Evolutionary conservation across 2,888 invertebrate genomes (phyloP), one percentile per base, ranked within the genome.

Genomic region (Seira ritae): DNA sequence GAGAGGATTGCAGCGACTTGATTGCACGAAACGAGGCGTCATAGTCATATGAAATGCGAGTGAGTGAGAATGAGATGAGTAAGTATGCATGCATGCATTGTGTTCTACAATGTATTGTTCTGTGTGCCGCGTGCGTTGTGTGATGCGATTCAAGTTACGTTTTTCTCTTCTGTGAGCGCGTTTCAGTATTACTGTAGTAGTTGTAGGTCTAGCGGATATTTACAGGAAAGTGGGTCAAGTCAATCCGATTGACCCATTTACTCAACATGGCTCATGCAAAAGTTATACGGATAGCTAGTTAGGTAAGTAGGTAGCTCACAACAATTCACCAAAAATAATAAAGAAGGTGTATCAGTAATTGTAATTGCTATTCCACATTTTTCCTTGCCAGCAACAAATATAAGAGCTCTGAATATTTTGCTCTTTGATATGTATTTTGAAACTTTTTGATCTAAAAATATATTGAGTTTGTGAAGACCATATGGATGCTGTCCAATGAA

Each of bases 1-100:
- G n/a, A n/a, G n/a, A n/a, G n/a, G n/a, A n/a, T 92, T 99, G 55
- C 55, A 55, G 15, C 17, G n/a, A 55, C 55, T 55, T 55, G 55
- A 55, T 55, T 17, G 55, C 3, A 55, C 55, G 17, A 55, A 55
- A 12, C 31, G 31, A 31, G 8, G 55, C 55, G n/a, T 31, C 31
- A 55, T 55, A 17, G n/a, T 31, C 31, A 55, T 55, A 17, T 55
- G 55, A 55, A 55, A 12, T 55, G 55, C 55, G 55, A 55, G 31
- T 31, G 31, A 31, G 31, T 31, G 31, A 31, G 31, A 31, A 31
- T 8, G 31, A 55, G 17, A 55, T 55, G 55, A 55, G 17, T 3
- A 31, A 42, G 6, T 42, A 42, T 42, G 42, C 42, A 42, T 42
- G 42, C 42, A n/a, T n/a, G 31, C 31, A 31, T 31, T 31, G 31